Evolutionary conservation across 1,140 invertebrate species (phyloP).

Genomic region (Drosophila yakuba): DNA sequence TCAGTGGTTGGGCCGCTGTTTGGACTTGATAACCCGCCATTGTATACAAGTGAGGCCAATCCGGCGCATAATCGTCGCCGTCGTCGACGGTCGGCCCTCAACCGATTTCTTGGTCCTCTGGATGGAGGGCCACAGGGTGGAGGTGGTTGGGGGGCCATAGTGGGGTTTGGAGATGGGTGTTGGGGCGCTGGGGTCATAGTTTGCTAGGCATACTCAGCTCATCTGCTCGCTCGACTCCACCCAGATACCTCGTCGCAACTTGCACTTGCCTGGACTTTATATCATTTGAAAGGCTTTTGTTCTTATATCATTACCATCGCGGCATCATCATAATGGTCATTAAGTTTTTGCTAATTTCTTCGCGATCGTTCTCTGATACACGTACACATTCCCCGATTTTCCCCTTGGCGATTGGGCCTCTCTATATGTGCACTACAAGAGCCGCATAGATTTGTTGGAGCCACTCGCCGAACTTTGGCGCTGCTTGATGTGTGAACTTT

Average conservation of each 20-base stretch:
- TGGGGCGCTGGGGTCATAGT: conserved; percentile 38
- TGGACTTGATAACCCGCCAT: conserved; percentile 80
- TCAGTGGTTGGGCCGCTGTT: conserved; percentile 54
- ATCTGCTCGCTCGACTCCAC: conserved; percentile 24
- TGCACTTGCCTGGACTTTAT: conserved; percentile 20
- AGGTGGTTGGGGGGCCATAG: neutral
- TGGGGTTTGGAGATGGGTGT: neutral
- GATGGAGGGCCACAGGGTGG: conserved; percentile 3
- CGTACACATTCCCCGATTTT: neutral
- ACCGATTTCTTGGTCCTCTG: conserved; percentile 40
- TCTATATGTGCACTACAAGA: neutral
- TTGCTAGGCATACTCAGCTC: conserved; percentile 20
- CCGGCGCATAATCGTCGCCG: conserved; percentile 71
- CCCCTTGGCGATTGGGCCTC: neutral
- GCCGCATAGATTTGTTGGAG: conserved; percentile 7
- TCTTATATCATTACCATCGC: conserved; percentile 27
- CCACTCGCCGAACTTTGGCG: conserved; percentile 50
- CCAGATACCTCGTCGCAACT: conserved; percentile 11
- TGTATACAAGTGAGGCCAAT: conserved; percentile 77
- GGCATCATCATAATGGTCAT: conserved; percentile 18
- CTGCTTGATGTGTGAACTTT: conserved; percentile 56
- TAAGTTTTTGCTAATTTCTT: conserved; percentile 9
- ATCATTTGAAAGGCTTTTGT: conserved; percentile 50
- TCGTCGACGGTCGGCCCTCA: conserved; percentile 31
- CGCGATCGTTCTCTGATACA: conserved; percentile 18